Base-by-base conservation (phyloP, 1,140 invertebrate genomes). In the Drosophila ficusphila region DNA sequence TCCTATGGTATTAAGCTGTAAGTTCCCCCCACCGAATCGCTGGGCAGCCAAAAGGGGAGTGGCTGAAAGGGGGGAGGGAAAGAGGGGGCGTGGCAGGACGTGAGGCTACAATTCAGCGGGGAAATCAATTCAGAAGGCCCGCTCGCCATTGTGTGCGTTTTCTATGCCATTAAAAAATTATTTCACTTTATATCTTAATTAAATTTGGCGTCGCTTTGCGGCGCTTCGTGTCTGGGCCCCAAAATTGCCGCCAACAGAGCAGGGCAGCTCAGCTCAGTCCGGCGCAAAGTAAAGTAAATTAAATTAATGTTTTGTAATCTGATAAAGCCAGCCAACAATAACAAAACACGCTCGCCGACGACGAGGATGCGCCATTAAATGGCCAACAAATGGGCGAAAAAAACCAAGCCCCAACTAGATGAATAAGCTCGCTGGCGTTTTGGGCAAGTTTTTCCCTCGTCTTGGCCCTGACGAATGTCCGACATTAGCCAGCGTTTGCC, bases 301-400 rank as follows among this genome's bases (percentile, higher is more conserved):
- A 83, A 83, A 83, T 83, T 78, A 83, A 83, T 83, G 79, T 83
- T 78, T 83, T 78, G 76, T 83, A 83, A 83, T 83, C 75, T 75
- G 70, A 83, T 83, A 78, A 83, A 75, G 78, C 54, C 58, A 75
- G 60, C 54, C 56, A 62, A 23, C 67, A 61, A 81, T 65, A 81
- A 73, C 48, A 81, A 62, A 70, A 72, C 54, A 38, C 19, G 19
- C 8, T 9, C 16, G 8, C 16, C 31, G 47, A 39, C 47, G 31
- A 12, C 14, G 41, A 49, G 27, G 34, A 67, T 47, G 33, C 61
- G 42, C 25, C 64, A 70, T 47, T 57, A 70, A 70, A 72, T 60
- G 65, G 52, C 53, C 65, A 71, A 70, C 68, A 78, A 79, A 69
- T 69, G 62, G 31, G 8, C 14, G 3, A 21, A 48, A 21, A 12